A percentile compares a stretch with the other conserved stretches of the same genome.
phyloP scores from a whole-genome alignment of 2,797 vertebrate species.

The Microctenopoma steveboyesi region DNA sequence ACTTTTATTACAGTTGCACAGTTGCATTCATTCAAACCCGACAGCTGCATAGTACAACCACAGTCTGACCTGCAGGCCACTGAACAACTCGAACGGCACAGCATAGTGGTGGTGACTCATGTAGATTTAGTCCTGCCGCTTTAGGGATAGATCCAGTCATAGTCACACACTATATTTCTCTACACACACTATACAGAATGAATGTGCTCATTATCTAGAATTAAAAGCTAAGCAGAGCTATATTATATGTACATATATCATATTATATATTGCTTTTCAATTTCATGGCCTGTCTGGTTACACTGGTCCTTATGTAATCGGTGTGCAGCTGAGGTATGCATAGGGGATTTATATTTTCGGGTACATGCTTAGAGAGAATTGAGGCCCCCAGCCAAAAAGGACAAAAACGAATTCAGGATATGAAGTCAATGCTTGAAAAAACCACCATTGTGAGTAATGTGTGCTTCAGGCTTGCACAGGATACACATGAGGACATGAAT shows the following conservation, averaged over 20 bases:
- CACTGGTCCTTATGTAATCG: conserved; percentile 48
- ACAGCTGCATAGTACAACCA: not conserved
- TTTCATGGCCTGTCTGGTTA: conserved; percentile 22
- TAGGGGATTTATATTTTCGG: conserved; percentile 67
- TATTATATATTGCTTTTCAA: not conserved
- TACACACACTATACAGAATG: conserved; percentile 33
- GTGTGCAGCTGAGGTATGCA: conserved; percentile 64
- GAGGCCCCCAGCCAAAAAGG: conserved; percentile 60
- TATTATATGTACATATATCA: not conserved
- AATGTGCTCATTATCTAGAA: conserved; percentile 51
- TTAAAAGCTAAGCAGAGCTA: conserved; percentile 44
- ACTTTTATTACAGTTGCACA: not conserved
- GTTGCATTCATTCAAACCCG: not conserved
- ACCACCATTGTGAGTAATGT: conserved; percentile 65
- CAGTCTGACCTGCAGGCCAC: not conserved
- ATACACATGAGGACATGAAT: conserved; percentile 44
- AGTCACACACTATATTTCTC: not conserved
- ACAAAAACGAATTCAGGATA: conserved; percentile 72
- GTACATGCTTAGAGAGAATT: conserved; percentile 54
- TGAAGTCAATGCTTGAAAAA: conserved; percentile 76
- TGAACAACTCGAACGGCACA: not conserved
- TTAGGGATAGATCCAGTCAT: not conserved
- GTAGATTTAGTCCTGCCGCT: not conserved
- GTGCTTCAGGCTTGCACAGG: conserved; percentile 55
- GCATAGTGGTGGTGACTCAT: not conserved